Conservation (phyloP, 2,797 vertebrate genomes). For the Enteromius trimaculatus region DNA sequence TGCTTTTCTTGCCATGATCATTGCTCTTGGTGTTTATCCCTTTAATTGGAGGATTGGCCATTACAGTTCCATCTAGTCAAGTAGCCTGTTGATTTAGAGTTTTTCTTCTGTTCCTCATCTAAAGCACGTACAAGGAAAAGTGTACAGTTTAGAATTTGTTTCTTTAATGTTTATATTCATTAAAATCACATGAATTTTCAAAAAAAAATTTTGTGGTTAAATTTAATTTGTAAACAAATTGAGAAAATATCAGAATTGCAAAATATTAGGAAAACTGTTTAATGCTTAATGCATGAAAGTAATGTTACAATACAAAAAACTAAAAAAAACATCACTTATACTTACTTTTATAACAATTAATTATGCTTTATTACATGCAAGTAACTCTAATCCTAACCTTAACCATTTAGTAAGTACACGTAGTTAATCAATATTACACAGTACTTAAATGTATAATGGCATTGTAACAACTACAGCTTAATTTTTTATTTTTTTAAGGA, state of each 20-base stretch:
- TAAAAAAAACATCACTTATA: neutral
- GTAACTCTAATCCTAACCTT: neutral
- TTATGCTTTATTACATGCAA: neutral
- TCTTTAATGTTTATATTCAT: neutral
- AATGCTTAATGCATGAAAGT: neutral
- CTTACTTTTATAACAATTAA: neutral
- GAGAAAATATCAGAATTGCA: neutral
- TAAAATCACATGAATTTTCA: neutral
- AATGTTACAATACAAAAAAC: neutral
- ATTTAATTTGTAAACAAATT: neutral
- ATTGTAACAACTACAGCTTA: neutral
- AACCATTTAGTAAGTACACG: neutral
- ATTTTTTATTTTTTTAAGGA: neutral
- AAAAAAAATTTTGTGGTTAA: neutral
- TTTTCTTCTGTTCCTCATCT: neutral
- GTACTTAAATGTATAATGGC: neutral
- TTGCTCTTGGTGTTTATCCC: neutral
- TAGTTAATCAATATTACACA: neutral
- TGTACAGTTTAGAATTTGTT: neutral
- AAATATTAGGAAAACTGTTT: neutral
- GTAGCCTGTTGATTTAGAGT: neutral
- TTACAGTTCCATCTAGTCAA: neutral
- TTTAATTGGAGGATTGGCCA: neutral
- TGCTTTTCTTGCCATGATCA: slow-evolving; percentile 28
- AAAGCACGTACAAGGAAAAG: neutral